These are phyloP conservation scores for Antechinus flavipes DNA, from an alignment of 2,113 vertebrate species.

Conservation along the genomic window DNA sequence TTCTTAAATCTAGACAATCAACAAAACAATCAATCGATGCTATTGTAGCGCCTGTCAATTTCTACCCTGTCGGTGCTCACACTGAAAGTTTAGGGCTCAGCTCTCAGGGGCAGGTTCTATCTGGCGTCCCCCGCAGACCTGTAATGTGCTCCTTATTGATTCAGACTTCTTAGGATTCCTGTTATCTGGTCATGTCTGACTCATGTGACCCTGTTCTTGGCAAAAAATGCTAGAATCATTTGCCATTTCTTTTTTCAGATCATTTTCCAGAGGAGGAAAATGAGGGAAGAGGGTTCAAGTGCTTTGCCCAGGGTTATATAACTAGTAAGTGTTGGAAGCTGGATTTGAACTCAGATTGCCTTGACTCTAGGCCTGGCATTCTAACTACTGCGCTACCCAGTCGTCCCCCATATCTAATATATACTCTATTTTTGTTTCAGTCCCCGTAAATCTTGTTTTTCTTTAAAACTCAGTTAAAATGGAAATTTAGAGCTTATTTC, in stretches of 20 bases:
- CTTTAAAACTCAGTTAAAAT: too few relatives aligned
- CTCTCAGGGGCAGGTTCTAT: background rate
- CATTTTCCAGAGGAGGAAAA: background rate
- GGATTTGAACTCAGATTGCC: too few relatives aligned
- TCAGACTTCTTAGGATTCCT: background rate
- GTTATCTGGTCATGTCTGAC: background rate
- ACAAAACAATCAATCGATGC: background rate
- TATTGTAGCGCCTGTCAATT: background rate
- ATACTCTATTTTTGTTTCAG: too few relatives aligned
- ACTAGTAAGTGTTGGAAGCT: background rate
- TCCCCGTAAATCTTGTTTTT: too few relatives aligned
- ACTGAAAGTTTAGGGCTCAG: background rate
- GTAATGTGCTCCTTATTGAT: background rate
- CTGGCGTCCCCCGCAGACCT: background rate
- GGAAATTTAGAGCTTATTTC: too few relatives aligned
- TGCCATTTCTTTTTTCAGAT: background rate
- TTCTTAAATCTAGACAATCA: background rate
- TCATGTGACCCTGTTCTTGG: background rate
- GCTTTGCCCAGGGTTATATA: background rate
- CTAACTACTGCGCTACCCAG: too few relatives aligned
- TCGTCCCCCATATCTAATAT: too few relatives aligned
- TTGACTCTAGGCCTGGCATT: too few relatives aligned
- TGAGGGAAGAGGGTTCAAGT: background rate
- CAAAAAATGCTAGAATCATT: background rate
- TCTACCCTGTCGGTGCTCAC: accelerated